Base-by-base conservation (phyloP, 2,797 vertebrate species). In the Psittacula echo region DNA sequence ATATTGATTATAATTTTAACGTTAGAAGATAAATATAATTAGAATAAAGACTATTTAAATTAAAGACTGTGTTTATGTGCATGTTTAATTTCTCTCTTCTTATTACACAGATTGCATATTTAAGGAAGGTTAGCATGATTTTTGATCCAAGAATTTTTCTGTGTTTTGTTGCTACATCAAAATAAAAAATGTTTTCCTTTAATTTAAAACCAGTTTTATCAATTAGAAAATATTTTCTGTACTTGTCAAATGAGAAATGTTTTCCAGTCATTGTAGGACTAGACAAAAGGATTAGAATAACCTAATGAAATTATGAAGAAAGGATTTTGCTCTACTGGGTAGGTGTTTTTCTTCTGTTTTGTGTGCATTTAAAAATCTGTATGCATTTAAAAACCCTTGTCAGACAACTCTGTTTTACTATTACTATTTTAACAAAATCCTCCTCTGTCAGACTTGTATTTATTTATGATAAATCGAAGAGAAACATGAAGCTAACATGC, bases 391-490 rank as follows among this genome's bases (percentile, higher is more conserved):
- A 56, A 23, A 77, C 24, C 77, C 47, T 60, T 85, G 13, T 58
- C 88, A 76, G 58, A 48, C 58, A 54, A 74, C 41, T 47, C 70
- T 58, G 16, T 51, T 50, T 82, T 42, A 42, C 45, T 68, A 74
- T 64, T 95, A 87, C 32, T 66, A 39, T 77, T 87, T 81, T 73
- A 66, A 51, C 5, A 91, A 93, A 83, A 87, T 58, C 29, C 81
- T 85, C 30, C 71, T 64, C 50, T 44, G 34, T 17, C 74, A 90
- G 34, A 42, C 27, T 93, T 91, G 47, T 62, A 60, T 78, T 53
- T 93, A 39, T 87, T 96, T 89, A 78, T 83, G 44, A 72, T 58
- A 93, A 96, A 73, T 91, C 74, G 89, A 91, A 83, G 44, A 24
- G 66, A 73, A 90, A 76, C 15, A 32, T 21, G 68, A 90, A 88